Conservation (phyloP, 2,113 vertebrate species). For the Cervus canadensis region DNA sequence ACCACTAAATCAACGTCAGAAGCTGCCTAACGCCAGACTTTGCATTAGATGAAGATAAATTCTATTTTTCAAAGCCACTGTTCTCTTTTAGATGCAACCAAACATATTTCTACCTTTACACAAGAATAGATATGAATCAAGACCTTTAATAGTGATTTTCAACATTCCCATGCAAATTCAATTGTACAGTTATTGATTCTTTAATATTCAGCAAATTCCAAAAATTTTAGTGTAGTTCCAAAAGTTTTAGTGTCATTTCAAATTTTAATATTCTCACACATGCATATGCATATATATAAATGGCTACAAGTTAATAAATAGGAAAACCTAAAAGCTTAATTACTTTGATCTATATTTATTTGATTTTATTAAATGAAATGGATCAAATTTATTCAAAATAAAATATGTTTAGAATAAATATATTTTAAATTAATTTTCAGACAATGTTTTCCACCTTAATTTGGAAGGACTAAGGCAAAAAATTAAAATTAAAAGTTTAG, state of each 20-base stretch:
- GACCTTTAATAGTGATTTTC: not conserved
- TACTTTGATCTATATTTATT: not conserved
- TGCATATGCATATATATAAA: not conserved
- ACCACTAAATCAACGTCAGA: not conserved
- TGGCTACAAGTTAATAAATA: not conserved
- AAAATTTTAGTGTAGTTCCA: not conserved
- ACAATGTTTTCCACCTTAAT: not conserved
- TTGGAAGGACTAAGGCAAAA: not conserved
- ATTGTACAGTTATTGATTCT: not conserved
- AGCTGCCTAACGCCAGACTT: not conserved
- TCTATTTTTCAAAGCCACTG: not conserved
- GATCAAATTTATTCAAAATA: not conserved
- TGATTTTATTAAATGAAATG: not conserved
- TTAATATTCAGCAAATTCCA: not conserved
- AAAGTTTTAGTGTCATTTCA: not conserved
- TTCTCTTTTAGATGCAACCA: not conserved
- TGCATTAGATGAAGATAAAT: not conserved
- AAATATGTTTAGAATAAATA: not conserved
- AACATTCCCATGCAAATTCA: not conserved
- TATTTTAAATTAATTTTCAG: slow-evolving; percentile 11
- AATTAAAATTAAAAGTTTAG: not conserved
- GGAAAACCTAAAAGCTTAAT: not conserved
- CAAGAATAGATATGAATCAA: not conserved
- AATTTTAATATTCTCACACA: not conserved
- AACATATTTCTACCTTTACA: not conserved